phyloP scores from a whole-genome alignment of 2,797 vertebrate genomes.

The Spondyliosoma cantharus region DNA sequence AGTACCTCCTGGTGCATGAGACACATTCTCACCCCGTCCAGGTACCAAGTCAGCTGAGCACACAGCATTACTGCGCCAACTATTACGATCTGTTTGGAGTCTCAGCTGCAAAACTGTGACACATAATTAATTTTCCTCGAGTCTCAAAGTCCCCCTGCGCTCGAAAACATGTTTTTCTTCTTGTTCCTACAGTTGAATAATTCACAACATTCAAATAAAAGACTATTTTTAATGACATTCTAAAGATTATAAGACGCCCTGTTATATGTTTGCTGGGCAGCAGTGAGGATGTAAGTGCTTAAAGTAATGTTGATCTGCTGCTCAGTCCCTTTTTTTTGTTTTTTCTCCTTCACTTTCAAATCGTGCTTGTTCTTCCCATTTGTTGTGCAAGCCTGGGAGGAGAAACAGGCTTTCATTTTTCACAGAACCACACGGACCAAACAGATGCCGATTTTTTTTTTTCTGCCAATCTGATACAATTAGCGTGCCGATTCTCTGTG shows the following conservation, averaged over 20 bases:
- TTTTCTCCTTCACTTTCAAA: background rate
- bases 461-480: conserved; percentile 30
- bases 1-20: conserved; percentile 93
- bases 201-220: no score
- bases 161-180: no score
- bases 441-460: conserved; percentile 4
- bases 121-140: background rate
- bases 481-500: conserved; percentile 25
- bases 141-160: no score
- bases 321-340: background rate
- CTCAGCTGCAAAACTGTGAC: background rate
- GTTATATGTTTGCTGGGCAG: no score
- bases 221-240: no score
- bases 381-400: background rate
- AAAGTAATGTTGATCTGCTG: background rate
- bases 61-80: background rate
- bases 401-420: conserved; percentile 22
- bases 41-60: conserved; percentile 76
- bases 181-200: background rate
- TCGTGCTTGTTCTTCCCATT: background rate
- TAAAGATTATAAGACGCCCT: no score
- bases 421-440: conserved; percentile 4
- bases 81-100: background rate
- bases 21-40: conserved; percentile 88
- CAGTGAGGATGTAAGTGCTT: background rate